Evolutionary conservation across 2,113 vertebrate species (phyloP), one percentile per base, ranked within the genome.

Genomic region (Myrmecobius fasciatus): DNA sequence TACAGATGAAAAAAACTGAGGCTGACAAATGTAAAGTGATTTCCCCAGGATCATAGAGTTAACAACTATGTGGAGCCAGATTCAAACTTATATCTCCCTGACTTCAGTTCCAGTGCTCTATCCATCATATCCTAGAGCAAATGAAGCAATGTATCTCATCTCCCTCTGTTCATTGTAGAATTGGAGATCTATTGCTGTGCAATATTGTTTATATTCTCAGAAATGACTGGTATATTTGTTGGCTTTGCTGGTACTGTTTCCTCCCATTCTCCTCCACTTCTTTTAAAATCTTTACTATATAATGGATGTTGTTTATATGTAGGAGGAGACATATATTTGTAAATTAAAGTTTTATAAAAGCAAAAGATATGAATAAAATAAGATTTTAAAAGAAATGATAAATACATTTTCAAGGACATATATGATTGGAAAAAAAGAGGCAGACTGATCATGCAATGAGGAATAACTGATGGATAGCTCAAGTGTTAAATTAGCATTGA

Each of bases 401-500:
- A 83, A 83, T 17, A 83, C 3, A 20, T 17, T 83, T 83, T 83
- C 67, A 83, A 83, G 67, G 67, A 43, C 67, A 83, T 83, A 43
- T 83, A 83, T 83, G n/a, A 83, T n/a, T 83, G n/a, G 36, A 24
- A 83, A 83, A 60, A 83, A 83, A 43, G 67, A 83, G 36, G 17
- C n/a, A 83, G n/a, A 17, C 36, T 43, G 67, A 43, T 83, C 67
- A 83, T 83, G 67, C 67, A 83, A 83, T 24, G n/a, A 83, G 2
- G 36, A 20, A 83, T 83, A 83, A 83, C 67, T 43, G 67, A 83
- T 83, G n/a, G 67, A 83, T n/a, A 83, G n/a, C n/a, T 43, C 67
- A 83, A 83, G 67, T 83, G 67, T 83, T 83, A 83, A 83, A 83
- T 83, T 83, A 83, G 67, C 67, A 83, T 83, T 83, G 67, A 83